Base-by-base conservation (phyloP, 2,797 vertebrate species). In the Gallinago stenura region DNA sequence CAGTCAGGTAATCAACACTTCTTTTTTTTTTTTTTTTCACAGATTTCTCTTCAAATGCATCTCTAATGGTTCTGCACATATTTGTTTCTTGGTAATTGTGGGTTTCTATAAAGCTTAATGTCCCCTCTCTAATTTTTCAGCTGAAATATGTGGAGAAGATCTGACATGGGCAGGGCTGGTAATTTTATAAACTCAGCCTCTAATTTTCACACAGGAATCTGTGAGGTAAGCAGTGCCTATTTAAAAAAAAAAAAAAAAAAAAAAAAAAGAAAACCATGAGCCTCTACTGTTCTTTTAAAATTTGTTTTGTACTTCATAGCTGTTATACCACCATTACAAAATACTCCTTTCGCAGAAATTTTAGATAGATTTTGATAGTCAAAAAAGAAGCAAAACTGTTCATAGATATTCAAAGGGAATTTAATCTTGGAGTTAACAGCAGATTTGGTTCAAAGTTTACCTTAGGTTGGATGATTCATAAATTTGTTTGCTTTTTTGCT, bases 171-270 rank as follows among this genome's bases (percentile, higher is more conserved):
- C 45, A 93, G 79, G 79, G 78, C 39, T 80, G n/a, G 85, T 90
- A 95, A 95, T 97, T 96, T 95, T 83, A 90, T 87, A 76, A 88
- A 92, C 65, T 71, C 56, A 83, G 58, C 12, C 87, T 95, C 72
- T 95, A 94, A 96, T 97, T 97, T 94, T 87, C 90, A 90, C 33
- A 68, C 41, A 91, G 66, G 73, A 91, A 91, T 95, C 64, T 87
- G 25, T 86, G 46, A 95, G 35, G 56, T 81, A 95, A 93, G 46
- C 31, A 64, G 8, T 46, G 24, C 76, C 37, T 81, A 53, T 45
- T 43, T 4, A 50, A 41, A 48, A 50, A 56, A 71, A 71, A 43
- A 58, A n/a, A 56, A 71, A 71, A 43, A 58, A n/a, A 2, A 12
- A 5, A 25, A 6, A 31, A 6, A 18, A 61, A 68, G 4, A 25